These are phyloP conservation scores for Mythimna vitellina DNA, from an alignment of 2,888 invertebrate genomes.

Conservation along the genomic window DNA sequence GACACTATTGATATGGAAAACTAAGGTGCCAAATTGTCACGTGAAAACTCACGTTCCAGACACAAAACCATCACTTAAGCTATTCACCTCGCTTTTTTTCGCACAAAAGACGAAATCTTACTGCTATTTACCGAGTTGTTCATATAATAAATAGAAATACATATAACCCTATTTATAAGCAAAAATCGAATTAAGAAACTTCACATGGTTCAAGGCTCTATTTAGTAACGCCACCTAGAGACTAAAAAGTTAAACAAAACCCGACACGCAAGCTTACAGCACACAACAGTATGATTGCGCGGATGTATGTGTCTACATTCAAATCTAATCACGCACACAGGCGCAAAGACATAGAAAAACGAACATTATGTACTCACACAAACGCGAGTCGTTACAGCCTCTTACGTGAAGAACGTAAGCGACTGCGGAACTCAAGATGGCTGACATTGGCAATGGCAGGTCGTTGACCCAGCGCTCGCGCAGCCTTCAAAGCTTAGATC, in stretches of 20 bases:
- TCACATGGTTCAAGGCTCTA: slow-evolving; percentile 35
- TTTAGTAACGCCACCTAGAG: slow-evolving; percentile 70
- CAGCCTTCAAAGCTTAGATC: slow-evolving; percentile 90
- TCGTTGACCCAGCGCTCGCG: slow-evolving; percentile 86
- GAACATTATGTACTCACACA: slow-evolving; percentile 87
- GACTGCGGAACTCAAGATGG: slow-evolving; percentile 90
- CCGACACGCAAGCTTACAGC: slow-evolving; percentile 67
- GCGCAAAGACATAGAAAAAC: slow-evolving; percentile 85
- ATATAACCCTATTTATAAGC: slow-evolving; percentile 22
- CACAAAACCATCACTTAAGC: slow-evolving; percentile 28
- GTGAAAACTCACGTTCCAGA: slow-evolving; percentile 32
- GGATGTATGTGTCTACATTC: slow-evolving; percentile 73
- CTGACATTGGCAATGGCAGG: slow-evolving; percentile 90
- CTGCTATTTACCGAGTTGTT: slow-evolving; percentile 16
- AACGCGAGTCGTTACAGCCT: slow-evolving; percentile 85
- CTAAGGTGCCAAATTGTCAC: slow-evolving; percentile 24
- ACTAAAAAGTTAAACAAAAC: slow-evolving; percentile 63
- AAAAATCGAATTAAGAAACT: slow-evolving; percentile 44
- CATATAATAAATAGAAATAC: slow-evolving; percentile 16
- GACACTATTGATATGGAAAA: slow-evolving; percentile 33
- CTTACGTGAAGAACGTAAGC: slow-evolving; percentile 90
- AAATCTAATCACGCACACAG: slow-evolving; percentile 82
- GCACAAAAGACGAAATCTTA: slow-evolving; percentile 13
- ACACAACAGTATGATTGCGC: slow-evolving; percentile 68
- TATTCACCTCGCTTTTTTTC: slow-evolving; percentile 45